A percentile compares a stretch with the other conserved stretches of the same genome.
Evolutionary conservation across 2,113 vertebrate species (phyloP).

Genomic region (Sylvilagus bachmani): DNA sequence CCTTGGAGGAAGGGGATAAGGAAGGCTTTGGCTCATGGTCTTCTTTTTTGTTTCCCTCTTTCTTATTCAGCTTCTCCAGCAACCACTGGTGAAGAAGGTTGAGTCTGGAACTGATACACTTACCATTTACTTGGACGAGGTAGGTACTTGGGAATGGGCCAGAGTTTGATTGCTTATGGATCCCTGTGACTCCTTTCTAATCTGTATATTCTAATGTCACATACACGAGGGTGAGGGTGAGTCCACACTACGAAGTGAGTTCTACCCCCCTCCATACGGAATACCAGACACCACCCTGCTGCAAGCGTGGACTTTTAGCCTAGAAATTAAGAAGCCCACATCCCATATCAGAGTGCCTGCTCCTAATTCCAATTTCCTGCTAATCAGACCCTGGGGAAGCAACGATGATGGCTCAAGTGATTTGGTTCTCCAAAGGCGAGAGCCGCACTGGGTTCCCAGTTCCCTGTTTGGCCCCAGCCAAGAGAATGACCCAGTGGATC

Average conservation of each 20-base stretch:
- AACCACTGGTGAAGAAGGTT: slow-evolving; percentile 82
- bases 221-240: neutral
- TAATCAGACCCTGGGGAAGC: no score
- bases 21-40: neutral
- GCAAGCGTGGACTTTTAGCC: no score
- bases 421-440: no score
- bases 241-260: neutral
- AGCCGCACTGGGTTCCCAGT: no score
- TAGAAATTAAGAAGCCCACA: no score
- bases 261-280: neutral
- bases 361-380: no score
- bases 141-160: slow-evolving; percentile 55
- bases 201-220: neutral
- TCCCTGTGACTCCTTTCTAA: neutral
- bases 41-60: neutral
- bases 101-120: slow-evolving; percentile 78
- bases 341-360: no score
- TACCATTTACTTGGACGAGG: slow-evolving; percentile 87
- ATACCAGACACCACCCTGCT: no score
- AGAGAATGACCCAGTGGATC: no score
- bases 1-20: neutral
- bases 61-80: slow-evolving; percentile 81
- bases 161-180: neutral
- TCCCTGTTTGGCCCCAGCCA: no score
- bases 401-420: no score